These are phyloP conservation scores for Cyprinus carpio DNA, from an alignment of 2,113 vertebrate genomes.

Conservation along the genomic window DNA sequence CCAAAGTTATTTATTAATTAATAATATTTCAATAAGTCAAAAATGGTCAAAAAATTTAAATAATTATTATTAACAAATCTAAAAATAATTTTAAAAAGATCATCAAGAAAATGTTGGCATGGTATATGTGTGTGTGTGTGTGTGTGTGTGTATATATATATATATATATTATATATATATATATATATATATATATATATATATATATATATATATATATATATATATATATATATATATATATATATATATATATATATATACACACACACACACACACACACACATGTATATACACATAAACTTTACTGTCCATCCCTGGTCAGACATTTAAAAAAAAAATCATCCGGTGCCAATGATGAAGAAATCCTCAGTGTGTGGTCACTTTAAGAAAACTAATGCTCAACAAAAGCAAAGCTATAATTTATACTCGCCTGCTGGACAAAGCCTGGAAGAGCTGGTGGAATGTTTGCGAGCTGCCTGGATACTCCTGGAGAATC, in stretches of 20 bases:
- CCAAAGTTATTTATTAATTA: neutral
- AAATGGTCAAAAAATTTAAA: neutral
- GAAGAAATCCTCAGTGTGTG: constrained; percentile 40
- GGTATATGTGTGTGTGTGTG: too few species aligned
- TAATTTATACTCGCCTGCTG: constrained; percentile 63
- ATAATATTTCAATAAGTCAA: neutral
- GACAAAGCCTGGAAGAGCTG: constrained; percentile 64
- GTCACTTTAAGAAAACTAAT: constrained; percentile 57
- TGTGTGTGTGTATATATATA: too few species aligned
- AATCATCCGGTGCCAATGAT: neutral
- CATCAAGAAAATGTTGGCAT: neutral
- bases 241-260: too few species aligned
- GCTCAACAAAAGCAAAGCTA: constrained; percentile 61
- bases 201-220: too few species aligned
- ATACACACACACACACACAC: too few species aligned
- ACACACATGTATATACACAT: too few species aligned
- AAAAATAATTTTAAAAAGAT: neutral
- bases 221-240: too few species aligned
- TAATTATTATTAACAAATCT: neutral
- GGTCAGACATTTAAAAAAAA: neutral
- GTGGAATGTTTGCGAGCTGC: constrained; percentile 67
- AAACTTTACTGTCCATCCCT: neutral
- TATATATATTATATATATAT: too few species aligned
- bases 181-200: too few species aligned
- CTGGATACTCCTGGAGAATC: constrained; percentile 59